Evolutionary conservation across 2,888 invertebrate species (phyloP).

Genomic region (Ochropacha duplaris): DNA sequence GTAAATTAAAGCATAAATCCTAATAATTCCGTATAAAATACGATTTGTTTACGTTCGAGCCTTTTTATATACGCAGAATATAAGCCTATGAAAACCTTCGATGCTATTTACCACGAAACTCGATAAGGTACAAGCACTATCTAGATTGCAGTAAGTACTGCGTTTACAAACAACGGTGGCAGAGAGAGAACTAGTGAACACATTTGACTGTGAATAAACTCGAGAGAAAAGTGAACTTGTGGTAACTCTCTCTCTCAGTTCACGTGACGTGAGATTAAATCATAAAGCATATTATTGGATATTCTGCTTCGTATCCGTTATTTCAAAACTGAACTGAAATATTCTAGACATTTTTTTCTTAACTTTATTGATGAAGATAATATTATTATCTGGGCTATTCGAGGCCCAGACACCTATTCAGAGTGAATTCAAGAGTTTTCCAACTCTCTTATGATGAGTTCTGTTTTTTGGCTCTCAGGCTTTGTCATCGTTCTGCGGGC

Average conservation of each 20-base stretch:
- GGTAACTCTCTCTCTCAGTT: slow-evolving; percentile 5
- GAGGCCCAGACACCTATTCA: too few relatives aligned
- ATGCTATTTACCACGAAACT: slow-evolving; percentile 32
- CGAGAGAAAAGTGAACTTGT: slow-evolving; percentile 22
- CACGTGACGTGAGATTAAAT: not conserved
- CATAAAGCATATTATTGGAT: slow-evolving; percentile 11
- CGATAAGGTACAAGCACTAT: slow-evolving; percentile 46
- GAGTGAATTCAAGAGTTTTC: too few relatives aligned
- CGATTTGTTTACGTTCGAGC: slow-evolving; percentile 8
- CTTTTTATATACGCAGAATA: slow-evolving; percentile 8
- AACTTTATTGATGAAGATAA: too few relatives aligned
- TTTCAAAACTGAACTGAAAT: too few relatives aligned
- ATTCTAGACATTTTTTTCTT: too few relatives aligned
- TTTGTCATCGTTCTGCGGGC: too few relatives aligned
- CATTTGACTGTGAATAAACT: slow-evolving; percentile 48
- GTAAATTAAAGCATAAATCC: slow-evolving; percentile 10
- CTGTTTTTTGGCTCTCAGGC: too few relatives aligned
- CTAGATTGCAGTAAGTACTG: slow-evolving; percentile 54
- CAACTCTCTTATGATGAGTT: too few relatives aligned
- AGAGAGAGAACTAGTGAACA: slow-evolving; percentile 62
- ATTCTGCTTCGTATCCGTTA: not conserved
- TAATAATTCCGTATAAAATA: slow-evolving; percentile 5
- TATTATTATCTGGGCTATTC: too few relatives aligned
- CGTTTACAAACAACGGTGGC: slow-evolving; percentile 70
- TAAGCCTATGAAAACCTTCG: slow-evolving; percentile 2